Conservation (phyloP, 2,888 invertebrate species). For the Byasa hedistus region DNA sequence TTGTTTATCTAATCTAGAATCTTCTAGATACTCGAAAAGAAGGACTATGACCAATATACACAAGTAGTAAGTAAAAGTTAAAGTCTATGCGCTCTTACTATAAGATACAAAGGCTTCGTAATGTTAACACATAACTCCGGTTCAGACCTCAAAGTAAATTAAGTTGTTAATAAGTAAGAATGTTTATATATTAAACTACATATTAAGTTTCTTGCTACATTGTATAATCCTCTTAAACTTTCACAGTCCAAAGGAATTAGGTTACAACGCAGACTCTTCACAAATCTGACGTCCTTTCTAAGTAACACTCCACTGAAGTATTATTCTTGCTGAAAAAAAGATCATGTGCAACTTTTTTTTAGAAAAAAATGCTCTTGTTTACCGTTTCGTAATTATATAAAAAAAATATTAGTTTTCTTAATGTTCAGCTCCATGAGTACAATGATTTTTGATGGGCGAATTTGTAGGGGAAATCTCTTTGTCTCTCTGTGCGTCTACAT, state of each 20-base stretch:
- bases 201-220: neutral
- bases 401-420: too few species aligned
- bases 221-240: slow-evolving; percentile 1
- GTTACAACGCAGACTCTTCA: slow-evolving; percentile 2
- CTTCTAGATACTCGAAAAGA: too few species aligned
- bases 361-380: too few species aligned
- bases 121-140: neutral
- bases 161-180: neutral
- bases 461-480: too few species aligned
- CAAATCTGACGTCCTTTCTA: neutral
- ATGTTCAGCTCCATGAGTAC: too few species aligned
- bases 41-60: too few species aligned
- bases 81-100: neutral
- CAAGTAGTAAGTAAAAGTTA: too few species aligned
- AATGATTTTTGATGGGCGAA: too few species aligned
- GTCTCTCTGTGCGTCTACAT: too few species aligned
- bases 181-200: slow-evolving; percentile 1
- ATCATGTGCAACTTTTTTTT: neutral
- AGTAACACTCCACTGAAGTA: neutral
- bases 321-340: neutral
- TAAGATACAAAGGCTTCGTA: neutral
- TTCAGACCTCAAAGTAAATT: neutral
- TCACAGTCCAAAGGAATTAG: neutral
- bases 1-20: too few species aligned
- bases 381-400: too few species aligned